Conservation (phyloP, 2,797 vertebrate species). For the Enteromius mattozi region DNA sequence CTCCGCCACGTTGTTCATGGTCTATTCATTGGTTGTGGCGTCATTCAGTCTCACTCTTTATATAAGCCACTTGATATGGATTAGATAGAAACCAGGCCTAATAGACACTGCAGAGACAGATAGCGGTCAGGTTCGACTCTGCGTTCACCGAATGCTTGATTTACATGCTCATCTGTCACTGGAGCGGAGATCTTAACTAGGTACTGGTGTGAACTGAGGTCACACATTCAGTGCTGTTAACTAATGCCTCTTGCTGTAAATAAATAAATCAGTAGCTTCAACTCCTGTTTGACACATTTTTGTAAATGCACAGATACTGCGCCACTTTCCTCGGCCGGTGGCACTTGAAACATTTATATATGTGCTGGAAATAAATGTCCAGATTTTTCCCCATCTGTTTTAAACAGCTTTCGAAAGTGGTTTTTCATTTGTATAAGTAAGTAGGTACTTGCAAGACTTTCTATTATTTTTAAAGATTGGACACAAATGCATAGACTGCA, state of each 20-base stretch:
- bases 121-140: not conserved
- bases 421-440: not conserved
- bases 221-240: not conserved
- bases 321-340: not conserved
- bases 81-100: constrained; percentile 31
- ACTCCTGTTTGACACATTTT: constrained; percentile 25
- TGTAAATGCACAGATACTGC: not conserved
- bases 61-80: constrained; percentile 37
- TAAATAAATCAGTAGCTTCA: constrained; percentile 20
- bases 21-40: constrained; percentile 5
- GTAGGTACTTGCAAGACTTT: not conserved
- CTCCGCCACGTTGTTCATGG: constrained; percentile 15
- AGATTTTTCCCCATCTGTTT: not conserved
- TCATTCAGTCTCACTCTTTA: constrained; percentile 10
- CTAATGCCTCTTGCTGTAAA: not conserved
- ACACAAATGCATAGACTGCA: not conserved
- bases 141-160: not conserved
- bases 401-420: not conserved
- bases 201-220: not conserved
- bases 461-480: not conserved
- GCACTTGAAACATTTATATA: not conserved
- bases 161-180: not conserved
- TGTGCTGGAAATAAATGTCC: not conserved
- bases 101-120: not conserved
- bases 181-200: not conserved